These are phyloP conservation scores for Mechanitis messenoides DNA, from an alignment of 2,888 invertebrate genomes.

Conservation along the genomic window DNA sequence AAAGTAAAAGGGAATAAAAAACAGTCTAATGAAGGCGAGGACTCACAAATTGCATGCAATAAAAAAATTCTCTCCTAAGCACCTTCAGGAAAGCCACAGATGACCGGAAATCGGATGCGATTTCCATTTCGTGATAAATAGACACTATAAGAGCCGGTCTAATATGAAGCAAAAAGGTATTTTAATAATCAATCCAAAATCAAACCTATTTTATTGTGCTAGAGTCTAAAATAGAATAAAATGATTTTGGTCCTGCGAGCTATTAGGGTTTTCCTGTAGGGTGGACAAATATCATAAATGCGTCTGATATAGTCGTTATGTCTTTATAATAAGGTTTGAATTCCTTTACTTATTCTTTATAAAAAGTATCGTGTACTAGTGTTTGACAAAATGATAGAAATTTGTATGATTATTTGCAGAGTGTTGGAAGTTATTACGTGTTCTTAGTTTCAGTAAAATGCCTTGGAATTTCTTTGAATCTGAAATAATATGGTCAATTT, in stretches of 20 bases:
- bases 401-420: slow-evolving; percentile 44
- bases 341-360: slow-evolving; percentile 17
- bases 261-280: slow-evolving; percentile 27
- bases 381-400: slow-evolving; percentile 39
- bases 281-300: slow-evolving; percentile 10
- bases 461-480: slow-evolving; percentile 16
- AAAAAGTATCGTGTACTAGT: slow-evolving; percentile 24
- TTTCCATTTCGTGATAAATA: slow-evolving; percentile 58
- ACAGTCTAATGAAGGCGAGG: neutral
- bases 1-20: too few relatives aligned
- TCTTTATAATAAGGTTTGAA: slow-evolving; percentile 19
- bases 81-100: slow-evolving; percentile 34
- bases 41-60: slow-evolving; percentile 25
- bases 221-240: slow-evolving; percentile 20
- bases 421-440: slow-evolving; percentile 37
- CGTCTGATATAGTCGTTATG: slow-evolving; percentile 16
- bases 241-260: slow-evolving; percentile 14
- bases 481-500: neutral
- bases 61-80: slow-evolving; percentile 26
- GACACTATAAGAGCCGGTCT: slow-evolving; percentile 41
- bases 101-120: slow-evolving; percentile 46
- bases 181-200: slow-evolving; percentile 8
- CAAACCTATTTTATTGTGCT: slow-evolving; percentile 6
- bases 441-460: slow-evolving; percentile 17
- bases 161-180: slow-evolving; percentile 18